Conservation (phyloP, 1,140 invertebrate species). For the Halictus rubicundus region DNA sequence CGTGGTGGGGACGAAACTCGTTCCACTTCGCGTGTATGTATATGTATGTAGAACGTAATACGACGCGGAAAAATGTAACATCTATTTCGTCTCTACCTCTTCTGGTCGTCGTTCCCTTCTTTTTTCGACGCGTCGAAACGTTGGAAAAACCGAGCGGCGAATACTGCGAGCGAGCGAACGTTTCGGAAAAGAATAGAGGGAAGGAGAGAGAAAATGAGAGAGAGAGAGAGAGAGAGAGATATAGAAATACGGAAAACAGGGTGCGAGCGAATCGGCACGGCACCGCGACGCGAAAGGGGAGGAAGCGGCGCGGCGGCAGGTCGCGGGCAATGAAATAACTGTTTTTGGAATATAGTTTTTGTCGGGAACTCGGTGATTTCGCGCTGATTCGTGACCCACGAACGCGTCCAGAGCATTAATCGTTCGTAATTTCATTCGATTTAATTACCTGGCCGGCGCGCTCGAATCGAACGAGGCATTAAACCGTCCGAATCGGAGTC, state of each 20-base stretch:
- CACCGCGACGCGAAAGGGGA: neutral
- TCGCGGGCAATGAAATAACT: slow-evolving; percentile 37
- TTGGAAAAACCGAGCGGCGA: neutral
- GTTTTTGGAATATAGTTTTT: slow-evolving; percentile 53
- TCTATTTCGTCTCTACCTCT: neutral
- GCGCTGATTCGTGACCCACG: slow-evolving; percentile 54
- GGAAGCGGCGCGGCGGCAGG: neutral
- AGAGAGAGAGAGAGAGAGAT: neutral
- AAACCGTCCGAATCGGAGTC: slow-evolving; percentile 64
- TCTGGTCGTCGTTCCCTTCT: neutral
- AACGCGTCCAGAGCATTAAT: slow-evolving; percentile 67
- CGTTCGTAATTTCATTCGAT: slow-evolving; percentile 76
- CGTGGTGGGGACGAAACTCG: slow-evolving; percentile 28
- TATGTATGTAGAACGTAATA: slow-evolving; percentile 42
- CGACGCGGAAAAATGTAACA: slow-evolving; percentile 45
- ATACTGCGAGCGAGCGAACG: slow-evolving; percentile 12
- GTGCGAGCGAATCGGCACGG: neutral
- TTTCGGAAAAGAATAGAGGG: neutral
- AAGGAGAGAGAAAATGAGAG: neutral
- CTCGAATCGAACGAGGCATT: slow-evolving; percentile 68
- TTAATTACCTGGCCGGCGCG: slow-evolving; percentile 70
- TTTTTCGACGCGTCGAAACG: neutral
- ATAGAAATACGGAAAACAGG: neutral
- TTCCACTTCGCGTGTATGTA: slow-evolving; percentile 14
- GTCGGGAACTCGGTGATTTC: slow-evolving; percentile 50